Base-by-base conservation (phyloP, 2,113 vertebrate genomes). In the Alaudala cheleensis region DNA sequence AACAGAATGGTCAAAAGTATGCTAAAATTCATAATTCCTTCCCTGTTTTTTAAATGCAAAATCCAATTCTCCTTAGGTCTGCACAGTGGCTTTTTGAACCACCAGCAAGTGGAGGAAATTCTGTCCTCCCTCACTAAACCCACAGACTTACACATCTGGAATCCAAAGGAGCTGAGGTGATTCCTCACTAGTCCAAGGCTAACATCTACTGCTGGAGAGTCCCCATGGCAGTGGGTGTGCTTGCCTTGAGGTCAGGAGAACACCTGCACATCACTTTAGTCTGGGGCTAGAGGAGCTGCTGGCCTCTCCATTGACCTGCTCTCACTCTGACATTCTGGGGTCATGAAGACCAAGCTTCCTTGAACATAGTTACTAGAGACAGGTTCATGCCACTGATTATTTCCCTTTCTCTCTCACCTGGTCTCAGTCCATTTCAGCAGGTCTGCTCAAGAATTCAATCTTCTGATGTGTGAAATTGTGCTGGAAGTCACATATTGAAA, bases 1-100 rank as follows among this genome's bases (percentile, higher is more conserved):
- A 95, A 66, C 51, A 76, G 71, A 86, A 69, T 50, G 42, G 74
- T 93, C 87, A 86, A 72, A 92, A 90, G 64, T 92, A 85, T 50
- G 74, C 19, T 85, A 92, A 92, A 95, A 88, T 50, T 94, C 29
- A 13, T 69, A 34, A 91, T 80, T 91, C 15, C 42, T 93, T 87
- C 11, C 11, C 47, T 89, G 53, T 81, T 96, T 95, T 89, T 85
- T 39, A 66, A 85, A 94, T 90, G 82, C 62, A 93, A 94, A 92
- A 82, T 90, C 40, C 23, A 80, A 21, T 77, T 87, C 84, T 95
- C 70, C 21, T 79, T 45, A 72, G 70, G 31, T 37, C 61, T 61
- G 6, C 49, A 89, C 19, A 50, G 25, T 53, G 16, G 11, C 28
- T 87, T 87, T 85, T 64, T 6, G 13, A 89, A 76, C 23, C n/a